Conservation (phyloP, 2,797 vertebrate genomes). For the Sebastes hubbsi region DNA sequence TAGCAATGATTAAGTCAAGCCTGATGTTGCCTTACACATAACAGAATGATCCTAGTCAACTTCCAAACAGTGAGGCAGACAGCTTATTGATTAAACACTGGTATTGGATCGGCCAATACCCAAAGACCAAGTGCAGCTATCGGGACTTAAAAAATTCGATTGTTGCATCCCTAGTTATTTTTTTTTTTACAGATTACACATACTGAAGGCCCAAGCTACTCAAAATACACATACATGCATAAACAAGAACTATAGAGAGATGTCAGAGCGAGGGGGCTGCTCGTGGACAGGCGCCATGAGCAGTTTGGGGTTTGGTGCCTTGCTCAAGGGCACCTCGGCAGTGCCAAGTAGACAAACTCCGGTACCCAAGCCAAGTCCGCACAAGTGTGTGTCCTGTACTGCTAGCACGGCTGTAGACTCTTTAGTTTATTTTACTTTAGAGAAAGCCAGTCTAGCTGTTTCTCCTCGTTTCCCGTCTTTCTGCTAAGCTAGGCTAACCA, state of each 20-base stretch:
- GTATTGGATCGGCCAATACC: no score
- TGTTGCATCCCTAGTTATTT: no score
- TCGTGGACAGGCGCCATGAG: not conserved
- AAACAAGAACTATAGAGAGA: not conserved
- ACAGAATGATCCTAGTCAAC: no score
- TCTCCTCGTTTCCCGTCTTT: not conserved
- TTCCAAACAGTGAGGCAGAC: no score
- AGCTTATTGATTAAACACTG: no score
- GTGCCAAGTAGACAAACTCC: not conserved
- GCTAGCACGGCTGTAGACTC: not conserved
- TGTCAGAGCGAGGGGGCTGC: not conserved
- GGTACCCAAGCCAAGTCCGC: no score
- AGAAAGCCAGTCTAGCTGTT: not conserved
- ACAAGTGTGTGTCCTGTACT: no score
- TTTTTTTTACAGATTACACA: no score
- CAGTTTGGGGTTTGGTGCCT: not conserved
- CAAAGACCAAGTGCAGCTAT: rapidly evolving
- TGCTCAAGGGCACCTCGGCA: not conserved
- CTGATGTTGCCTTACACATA: no score
- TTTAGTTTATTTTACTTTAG: not conserved
- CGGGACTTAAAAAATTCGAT: no score
- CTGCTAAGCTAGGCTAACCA: not conserved
- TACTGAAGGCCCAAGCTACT: no score
- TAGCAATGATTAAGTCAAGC: no score
- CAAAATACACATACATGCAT: not conserved